phyloP scores from a whole-genome alignment of 2,113 vertebrate species.

The Anguilla rostrata region DNA sequence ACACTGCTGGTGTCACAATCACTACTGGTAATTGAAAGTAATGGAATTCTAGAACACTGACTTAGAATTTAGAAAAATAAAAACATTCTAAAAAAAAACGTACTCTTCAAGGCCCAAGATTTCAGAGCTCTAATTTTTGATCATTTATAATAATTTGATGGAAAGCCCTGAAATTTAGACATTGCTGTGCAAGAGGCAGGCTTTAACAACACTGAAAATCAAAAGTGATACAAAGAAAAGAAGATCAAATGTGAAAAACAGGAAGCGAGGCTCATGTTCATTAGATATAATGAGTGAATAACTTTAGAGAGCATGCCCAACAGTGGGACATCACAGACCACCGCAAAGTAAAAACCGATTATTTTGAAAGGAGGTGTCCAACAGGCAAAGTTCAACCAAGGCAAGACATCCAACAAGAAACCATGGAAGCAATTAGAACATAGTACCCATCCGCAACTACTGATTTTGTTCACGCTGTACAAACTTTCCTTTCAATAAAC shows the following conservation, averaged over 20 bases:
- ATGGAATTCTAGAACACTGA: too few relatives aligned
- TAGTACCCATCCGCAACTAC: neutral
- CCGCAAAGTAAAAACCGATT: slow-evolving; percentile 29
- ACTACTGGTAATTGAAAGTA: too few relatives aligned
- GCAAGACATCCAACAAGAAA: slow-evolving; percentile 6
- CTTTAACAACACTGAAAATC: slow-evolving; percentile 11
- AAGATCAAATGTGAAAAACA: slow-evolving; percentile 5
- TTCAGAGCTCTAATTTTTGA: slow-evolving; percentile 1
- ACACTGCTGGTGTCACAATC: too few relatives aligned
- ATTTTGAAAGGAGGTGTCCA: slow-evolving; percentile 34
- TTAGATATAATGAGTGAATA: slow-evolving; percentile 17
- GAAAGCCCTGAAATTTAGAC: slow-evolving; percentile 26
- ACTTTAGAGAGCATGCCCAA: slow-evolving; percentile 26
- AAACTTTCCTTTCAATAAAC: neutral
- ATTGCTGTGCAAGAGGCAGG: neutral
- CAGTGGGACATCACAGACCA: neutral
- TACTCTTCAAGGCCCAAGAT: slow-evolving; percentile 17
- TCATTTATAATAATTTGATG: neutral
- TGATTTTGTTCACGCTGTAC: neutral
- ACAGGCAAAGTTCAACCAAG: slow-evolving; percentile 26
- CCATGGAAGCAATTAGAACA: slow-evolving; percentile 36
- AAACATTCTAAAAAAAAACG: neutral
- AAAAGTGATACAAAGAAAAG: slow-evolving; percentile 22
- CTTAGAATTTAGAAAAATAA: too few relatives aligned
- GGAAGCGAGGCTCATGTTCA: slow-evolving; percentile 2